Evolutionary conservation across 2,113 vertebrate species (phyloP).

Genomic region (Trogon surrucura): DNA sequence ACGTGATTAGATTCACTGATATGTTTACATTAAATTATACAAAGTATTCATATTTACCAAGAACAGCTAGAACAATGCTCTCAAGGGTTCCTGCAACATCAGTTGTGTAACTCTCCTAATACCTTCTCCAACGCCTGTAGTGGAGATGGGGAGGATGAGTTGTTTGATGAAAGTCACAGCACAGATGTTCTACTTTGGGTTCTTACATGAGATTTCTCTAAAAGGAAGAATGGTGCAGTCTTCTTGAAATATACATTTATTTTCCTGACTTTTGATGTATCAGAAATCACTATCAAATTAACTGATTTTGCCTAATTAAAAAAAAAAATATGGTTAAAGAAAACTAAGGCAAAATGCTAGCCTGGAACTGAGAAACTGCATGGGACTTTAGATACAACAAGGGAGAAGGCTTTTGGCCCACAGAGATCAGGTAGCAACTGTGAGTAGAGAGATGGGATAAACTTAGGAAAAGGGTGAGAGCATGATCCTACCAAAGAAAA

Average conservation of each 20-base stretch:
- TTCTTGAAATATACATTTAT: background rate
- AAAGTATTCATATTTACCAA: background rate
- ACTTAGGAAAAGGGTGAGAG: background rate
- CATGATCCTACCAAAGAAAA: background rate
- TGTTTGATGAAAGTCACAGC: background rate
- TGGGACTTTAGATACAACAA: background rate
- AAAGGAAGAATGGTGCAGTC: background rate
- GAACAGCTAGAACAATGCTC: background rate
- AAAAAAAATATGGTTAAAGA: background rate
- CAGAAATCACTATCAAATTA: background rate
- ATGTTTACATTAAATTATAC: background rate
- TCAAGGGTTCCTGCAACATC: background rate
- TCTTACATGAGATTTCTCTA: background rate
- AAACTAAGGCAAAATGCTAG: background rate
- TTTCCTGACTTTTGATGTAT: background rate
- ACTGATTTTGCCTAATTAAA: background rate
- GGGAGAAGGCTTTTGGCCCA: background rate
- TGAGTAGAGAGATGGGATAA: background rate
- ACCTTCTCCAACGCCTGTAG: background rate
- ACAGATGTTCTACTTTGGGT: background rate
- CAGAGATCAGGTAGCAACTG: background rate
- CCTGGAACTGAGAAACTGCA: background rate
- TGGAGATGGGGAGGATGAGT: background rate
- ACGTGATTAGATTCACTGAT: background rate
- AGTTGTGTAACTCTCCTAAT: background rate